Conservation (phyloP, 1,140 invertebrate species). For the Drosophila guanche region DNA sequence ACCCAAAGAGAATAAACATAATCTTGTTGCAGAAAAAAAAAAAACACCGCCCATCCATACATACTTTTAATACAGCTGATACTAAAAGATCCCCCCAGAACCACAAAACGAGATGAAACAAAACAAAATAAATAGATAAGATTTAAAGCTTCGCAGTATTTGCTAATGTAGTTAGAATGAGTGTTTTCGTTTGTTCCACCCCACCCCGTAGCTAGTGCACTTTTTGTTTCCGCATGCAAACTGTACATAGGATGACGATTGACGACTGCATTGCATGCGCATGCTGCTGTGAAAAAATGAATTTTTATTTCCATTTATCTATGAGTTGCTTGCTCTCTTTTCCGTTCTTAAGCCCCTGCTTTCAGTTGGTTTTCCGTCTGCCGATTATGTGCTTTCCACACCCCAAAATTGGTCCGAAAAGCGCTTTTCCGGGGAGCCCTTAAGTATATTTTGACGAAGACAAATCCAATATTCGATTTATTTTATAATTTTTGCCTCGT, state of each 20-base stretch:
- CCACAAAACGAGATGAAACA: conserved; percentile 17
- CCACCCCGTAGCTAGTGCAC: conserved; percentile 39
- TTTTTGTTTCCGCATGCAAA: conserved; percentile 53
- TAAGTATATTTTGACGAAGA: conserved; percentile 33
- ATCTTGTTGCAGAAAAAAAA: conserved; percentile 63
- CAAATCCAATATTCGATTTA: conserved; percentile 45
- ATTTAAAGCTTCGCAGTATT: conserved; percentile 83
- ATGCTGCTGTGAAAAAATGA: conserved; percentile 59
- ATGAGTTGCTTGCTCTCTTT: conserved; percentile 73
- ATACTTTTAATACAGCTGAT: conserved; percentile 1
- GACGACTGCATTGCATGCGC: conserved; percentile 57
- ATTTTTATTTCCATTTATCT: conserved; percentile 73
- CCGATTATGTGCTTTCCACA: conserved; percentile 38
- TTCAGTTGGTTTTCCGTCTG: conserved; percentile 25
- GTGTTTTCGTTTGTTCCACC: conserved; percentile 29
- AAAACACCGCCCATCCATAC: conserved; percentile 30
- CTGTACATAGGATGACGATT: conserved; percentile 30
- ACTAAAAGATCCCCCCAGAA: conserved; percentile 20
- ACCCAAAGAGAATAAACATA: conserved; percentile 34
- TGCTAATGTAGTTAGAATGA: conserved; percentile 78
- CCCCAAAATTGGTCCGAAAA: conserved; percentile 25
- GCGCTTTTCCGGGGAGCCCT: conserved; percentile 29
- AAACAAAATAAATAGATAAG: conserved; percentile 45
- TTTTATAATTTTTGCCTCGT: conserved; percentile 48
- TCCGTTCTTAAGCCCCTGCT: conserved; percentile 13